Conservation (phyloP, 2,113 vertebrate species). For the Sinocyclocheilus rhinocerous region DNA sequence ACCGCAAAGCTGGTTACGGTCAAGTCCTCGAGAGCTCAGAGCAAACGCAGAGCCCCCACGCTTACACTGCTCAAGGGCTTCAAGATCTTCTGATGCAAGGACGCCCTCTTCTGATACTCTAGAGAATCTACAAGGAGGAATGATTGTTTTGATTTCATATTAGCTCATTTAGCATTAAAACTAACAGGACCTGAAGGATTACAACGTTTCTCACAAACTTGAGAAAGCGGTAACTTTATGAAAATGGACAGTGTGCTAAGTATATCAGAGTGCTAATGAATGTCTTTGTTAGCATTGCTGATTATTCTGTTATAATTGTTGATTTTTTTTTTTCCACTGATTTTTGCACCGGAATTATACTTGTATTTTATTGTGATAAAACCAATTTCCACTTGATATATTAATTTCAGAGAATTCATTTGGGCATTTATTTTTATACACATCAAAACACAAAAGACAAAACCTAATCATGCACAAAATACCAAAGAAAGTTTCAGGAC, state of each 20-base stretch:
- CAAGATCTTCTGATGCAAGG: constrained; percentile 84
- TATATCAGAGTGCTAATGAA: constrained; percentile 1
- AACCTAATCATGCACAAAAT: background rate
- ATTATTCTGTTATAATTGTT: background rate
- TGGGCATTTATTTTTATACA: background rate
- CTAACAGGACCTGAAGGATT: background rate
- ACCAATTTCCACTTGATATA: background rate
- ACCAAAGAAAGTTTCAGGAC: background rate
- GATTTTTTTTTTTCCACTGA: background rate
- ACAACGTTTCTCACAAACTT: background rate
- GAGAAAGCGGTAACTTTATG: background rate
- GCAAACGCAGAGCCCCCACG: constrained; percentile 87
- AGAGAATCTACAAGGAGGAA: background rate
- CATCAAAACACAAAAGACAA: constrained; percentile 11
- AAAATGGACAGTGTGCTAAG: background rate
- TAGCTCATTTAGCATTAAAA: background rate
- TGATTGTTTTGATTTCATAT: background rate
- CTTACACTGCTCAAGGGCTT: constrained; percentile 91
- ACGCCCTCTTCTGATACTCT: constrained; percentile 35
- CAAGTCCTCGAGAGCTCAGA: constrained; percentile 89
- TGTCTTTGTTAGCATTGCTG: background rate
- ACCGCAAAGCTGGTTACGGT: constrained; percentile 91
- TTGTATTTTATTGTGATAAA: background rate
- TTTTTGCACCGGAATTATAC: background rate
- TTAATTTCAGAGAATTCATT: background rate